Evolutionary conservation across 2,797 vertebrate species (phyloP), one percentile per base, ranked within the genome.

Genomic region (Furcifer pardalis): DNA sequence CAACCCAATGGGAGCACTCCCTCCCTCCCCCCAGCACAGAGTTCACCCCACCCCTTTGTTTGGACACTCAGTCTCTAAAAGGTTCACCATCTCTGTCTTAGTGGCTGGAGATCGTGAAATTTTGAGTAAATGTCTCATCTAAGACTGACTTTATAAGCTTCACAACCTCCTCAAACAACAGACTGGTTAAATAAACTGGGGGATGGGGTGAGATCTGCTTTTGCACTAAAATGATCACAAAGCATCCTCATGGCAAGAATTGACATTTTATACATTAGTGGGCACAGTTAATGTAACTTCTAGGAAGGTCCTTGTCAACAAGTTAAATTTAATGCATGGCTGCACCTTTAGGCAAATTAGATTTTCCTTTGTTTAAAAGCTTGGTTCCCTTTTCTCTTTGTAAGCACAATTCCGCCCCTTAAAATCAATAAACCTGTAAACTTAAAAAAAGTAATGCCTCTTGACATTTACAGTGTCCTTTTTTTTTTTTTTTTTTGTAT

Each of bases 361-460:
- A 59, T 49, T 66, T 86, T 1, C 46, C 21, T 37, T 78, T 19
- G 5, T 40, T 35, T n/a, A 25, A 10, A 23, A 44, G 44, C 17
- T 44, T 10, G 44, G 40, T 44, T 44, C 42, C 7, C 37, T 42
- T n/a, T 21, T 35, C 17, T 56, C n/a, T 56, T n/a, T 9, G 3
- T 30, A 49, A 75, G 52, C n/a, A 32, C 0, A 32, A 35, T 17
- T 52, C 23, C 52, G 7, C 46, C 37, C 30, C 17, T 19, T 49
- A 9, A 56, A 25, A 56, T 56, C 49, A 23, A 56, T 56, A 35
- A 21, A 59, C 6, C 32, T 72, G 1, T 74, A 49, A 52, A 9
- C 37, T 59, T 9, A 76, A n/a, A 76, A 35, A 19, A 49, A 13
- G 3, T 21, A 4, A 32, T 0, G 0, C 0, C 12, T 21, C 2